These are phyloP conservation scores for Arenaria interpres DNA, from an alignment of 2,113 vertebrate genomes.

Conservation along the genomic window DNA sequence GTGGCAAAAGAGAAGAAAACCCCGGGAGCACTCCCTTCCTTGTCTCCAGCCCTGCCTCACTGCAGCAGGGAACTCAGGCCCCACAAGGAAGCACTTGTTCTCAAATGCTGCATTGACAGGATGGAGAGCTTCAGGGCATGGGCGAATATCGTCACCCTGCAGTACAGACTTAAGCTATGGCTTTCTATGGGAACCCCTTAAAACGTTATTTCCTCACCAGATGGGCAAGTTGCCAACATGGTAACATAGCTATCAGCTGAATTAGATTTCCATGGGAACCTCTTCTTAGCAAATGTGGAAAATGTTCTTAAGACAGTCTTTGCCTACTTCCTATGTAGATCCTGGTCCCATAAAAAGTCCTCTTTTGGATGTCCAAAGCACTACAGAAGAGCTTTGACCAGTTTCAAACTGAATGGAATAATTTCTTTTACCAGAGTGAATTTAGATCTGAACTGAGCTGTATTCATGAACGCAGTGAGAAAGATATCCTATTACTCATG, in stretches of 20 bases:
- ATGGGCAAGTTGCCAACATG: background rate
- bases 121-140: background rate
- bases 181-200: background rate
- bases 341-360: background rate
- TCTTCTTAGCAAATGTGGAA: background rate
- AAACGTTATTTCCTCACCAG: conserved; percentile 17
- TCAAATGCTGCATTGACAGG: background rate
- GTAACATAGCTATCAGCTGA: conserved; percentile 14
- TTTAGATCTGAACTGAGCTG: background rate
- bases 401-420: background rate
- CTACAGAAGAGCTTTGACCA: conserved; percentile 26
- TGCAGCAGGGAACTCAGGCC: background rate
- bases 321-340: conserved; percentile 2
- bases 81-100: background rate
- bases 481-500: background rate
- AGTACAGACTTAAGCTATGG: background rate
- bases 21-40: background rate
- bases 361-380: background rate
- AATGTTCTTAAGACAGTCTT: background rate
- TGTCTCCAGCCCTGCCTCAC: background rate
- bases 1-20: background rate
- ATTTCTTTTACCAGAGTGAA: background rate
- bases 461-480: background rate
- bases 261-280: conserved; percentile 47
- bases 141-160: background rate